Evolutionary conservation across 2,888 invertebrate species (phyloP), one percentile per base, ranked within the genome.

Genomic region (Eulithis prunata): DNA sequence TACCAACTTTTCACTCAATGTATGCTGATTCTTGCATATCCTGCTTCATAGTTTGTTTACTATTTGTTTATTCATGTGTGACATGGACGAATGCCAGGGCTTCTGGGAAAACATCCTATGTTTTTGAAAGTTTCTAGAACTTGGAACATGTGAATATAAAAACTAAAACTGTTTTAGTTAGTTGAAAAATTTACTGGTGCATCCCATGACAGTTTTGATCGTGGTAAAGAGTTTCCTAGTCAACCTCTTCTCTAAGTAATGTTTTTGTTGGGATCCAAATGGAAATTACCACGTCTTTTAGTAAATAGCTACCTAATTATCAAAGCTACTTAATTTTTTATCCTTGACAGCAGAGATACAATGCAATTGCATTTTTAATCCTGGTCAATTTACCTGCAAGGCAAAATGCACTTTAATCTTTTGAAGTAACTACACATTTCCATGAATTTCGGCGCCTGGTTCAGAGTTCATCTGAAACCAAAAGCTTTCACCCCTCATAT

Each of bases 1-100:
- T 75, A 65, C 64, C 66, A 78, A 81, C 76, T 82, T 81, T 80
- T 77, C 76, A 73, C 76, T 77, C 73, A 64, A 73, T 76, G 71
- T 78, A 79, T 79, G 78, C 77, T 79, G 79, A 75, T 75, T 64
- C 68, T 47, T 41, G 64, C 71, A 77, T 56, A 47, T 21, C 21
- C 21, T 21, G 66, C 69, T 69, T 57, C 11, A 61, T 62, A 58
- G 64, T 64, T 62, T 49, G 55, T 55, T 46, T 62, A 59, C 57
- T 56, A 55, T 62, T 62, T 64, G 60, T 52, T 57, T 54, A 54
- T 61, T 57, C 54, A 41, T 63, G 45, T 56, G 57, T 38, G 32
- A 49, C n/a, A 43, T 47, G 57, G 14, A 41, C 28, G 45, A 14
- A 56, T 36, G 57, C 56, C 62, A 62, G 14, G 13, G 32, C 6